Conservation (phyloP, 2,113 vertebrate species). For the Hassar affinis region DNA sequence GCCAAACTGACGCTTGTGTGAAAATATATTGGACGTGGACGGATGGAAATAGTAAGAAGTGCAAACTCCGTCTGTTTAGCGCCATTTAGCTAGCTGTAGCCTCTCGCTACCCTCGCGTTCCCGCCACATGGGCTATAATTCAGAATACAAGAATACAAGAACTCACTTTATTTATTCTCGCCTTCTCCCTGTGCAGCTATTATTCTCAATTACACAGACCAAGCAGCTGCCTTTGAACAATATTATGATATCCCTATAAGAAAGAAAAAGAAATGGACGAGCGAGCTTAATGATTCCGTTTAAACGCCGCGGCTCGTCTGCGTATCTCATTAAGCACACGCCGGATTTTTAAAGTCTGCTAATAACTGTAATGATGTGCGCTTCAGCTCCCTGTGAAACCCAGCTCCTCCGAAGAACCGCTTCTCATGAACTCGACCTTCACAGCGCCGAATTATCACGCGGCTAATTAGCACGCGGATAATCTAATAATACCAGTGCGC, state of each 20-base stretch:
- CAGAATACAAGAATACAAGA: conserved; percentile 20
- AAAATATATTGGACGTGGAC: conserved; percentile 35
- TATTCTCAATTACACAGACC: conserved; percentile 47
- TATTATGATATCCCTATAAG: conserved; percentile 21
- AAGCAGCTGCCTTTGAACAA: conserved; percentile 40
- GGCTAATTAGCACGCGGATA: neutral
- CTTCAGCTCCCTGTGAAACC: conserved; percentile 32
- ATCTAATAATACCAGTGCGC: neutral
- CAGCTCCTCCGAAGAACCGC: neutral
- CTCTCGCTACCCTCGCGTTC: conserved; percentile 30
- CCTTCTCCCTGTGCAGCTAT: conserved; percentile 10
- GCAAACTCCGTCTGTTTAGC: conserved; percentile 44
- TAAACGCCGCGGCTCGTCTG: conserved; percentile 42
- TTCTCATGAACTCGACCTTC: conserved; percentile 21
- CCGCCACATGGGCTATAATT: conserved; percentile 35
- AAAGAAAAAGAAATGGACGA: conserved; percentile 31
- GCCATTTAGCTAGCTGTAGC: conserved; percentile 22
- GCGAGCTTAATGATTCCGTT: conserved; percentile 41
- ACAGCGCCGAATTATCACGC: neutral
- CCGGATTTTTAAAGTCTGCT: conserved; percentile 36
- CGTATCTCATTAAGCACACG: conserved; percentile 49
- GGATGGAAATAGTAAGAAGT: conserved; percentile 31
- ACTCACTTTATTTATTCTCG: conserved; percentile 24
- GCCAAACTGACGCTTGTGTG: conserved; percentile 31
- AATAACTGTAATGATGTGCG: conserved; percentile 41